A percentile compares a stretch with the other conserved stretches of the same genome.
Conservation (phyloP, 2,113 vertebrate genomes). For the Pomatorhinus ruficollis region DNA sequence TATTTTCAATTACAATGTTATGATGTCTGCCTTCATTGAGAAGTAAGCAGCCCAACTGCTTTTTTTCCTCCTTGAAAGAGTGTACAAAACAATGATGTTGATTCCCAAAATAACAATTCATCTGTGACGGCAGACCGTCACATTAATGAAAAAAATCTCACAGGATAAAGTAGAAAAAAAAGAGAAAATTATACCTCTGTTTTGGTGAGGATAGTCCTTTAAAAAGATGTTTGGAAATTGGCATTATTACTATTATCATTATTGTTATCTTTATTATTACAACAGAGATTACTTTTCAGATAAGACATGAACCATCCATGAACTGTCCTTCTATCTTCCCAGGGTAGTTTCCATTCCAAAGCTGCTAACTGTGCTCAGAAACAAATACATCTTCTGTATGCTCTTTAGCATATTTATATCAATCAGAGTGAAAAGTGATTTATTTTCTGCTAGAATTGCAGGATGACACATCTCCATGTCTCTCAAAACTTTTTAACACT, state of each 20-base stretch:
- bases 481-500: neutral
- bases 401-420: neutral
- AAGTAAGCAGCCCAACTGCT: neutral
- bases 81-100: neutral
- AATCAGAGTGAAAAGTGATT: neutral
- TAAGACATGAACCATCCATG: neutral
- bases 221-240: neutral
- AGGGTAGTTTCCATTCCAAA: neutral
- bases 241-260: neutral
- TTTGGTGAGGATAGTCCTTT: neutral
- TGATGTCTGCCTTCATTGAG: neutral
- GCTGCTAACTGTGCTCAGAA: neutral
- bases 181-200: neutral
- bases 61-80: neutral
- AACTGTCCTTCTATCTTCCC: neutral
- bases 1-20: neutral
- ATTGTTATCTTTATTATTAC: neutral
- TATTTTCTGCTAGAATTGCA: neutral
- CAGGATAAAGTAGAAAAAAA: neutral
- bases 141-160: neutral
- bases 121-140: neutral
- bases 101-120: neutral
- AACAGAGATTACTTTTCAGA: neutral
- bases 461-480: accelerated
- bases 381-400: neutral